Conservation (phyloP, 2,113 vertebrate genomes). For the Perca fluviatilis region DNA sequence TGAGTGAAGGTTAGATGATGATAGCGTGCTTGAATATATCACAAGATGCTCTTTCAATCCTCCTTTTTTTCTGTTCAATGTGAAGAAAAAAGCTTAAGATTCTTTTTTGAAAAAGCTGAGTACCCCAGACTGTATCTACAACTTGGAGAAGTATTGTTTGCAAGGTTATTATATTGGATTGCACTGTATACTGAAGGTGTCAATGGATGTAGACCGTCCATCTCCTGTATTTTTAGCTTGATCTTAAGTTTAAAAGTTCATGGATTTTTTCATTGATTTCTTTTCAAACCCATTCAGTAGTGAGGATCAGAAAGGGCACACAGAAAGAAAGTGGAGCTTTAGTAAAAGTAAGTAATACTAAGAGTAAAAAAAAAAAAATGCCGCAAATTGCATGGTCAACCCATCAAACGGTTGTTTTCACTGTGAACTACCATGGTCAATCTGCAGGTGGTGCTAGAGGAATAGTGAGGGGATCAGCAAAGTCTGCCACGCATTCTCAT, state of each 20-base stretch:
- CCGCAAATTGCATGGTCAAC: not conserved
- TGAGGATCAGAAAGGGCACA: constrained; percentile 3
- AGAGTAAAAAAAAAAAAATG: not conserved
- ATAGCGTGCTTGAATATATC: not conserved
- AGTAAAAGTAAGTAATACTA: not conserved
- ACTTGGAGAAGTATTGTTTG: not conserved
- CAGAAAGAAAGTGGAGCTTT: not conserved
- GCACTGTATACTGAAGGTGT: not conserved
- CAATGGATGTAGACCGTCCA: not conserved
- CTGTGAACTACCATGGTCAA: not conserved
- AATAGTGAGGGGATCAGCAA: not conserved
- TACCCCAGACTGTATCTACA: not conserved
- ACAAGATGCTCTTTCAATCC: not conserved
- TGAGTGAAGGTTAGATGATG: constrained; percentile 10
- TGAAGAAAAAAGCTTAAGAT: not conserved
- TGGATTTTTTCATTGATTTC: constrained; percentile 16
- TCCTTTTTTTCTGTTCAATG: not conserved
- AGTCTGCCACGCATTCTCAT: not conserved
- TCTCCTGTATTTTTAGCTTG: not conserved
- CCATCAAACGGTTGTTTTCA: not conserved
- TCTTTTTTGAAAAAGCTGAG: not conserved
- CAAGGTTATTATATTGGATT: not conserved
- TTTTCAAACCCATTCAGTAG: not conserved
- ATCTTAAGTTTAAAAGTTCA: not conserved
- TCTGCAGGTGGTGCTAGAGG: not conserved